Percentiles rank a stretch among this genome's conserved stretches.
Conservation (phyloP, 2,888 invertebrate species). For the Ceratothoa steindachneri region DNA sequence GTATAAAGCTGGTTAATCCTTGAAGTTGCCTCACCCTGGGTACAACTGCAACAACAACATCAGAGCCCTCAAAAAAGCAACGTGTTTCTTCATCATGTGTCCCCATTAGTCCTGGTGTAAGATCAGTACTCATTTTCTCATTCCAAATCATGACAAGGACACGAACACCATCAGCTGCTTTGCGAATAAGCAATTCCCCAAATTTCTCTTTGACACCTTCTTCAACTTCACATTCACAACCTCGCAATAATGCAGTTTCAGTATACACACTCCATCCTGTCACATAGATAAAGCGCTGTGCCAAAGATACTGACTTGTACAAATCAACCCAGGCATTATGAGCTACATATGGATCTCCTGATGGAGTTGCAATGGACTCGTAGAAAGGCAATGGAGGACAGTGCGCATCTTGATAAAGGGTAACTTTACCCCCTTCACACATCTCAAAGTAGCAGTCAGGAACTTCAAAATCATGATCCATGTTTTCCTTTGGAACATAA, state of each 20-base stretch:
- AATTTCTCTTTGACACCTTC: constrained; percentile 37
- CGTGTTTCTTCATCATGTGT: constrained; percentile 48
- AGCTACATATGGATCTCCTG: constrained; percentile 33
- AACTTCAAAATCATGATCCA: constrained; percentile 40
- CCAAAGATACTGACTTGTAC: constrained; percentile 38
- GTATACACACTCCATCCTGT: constrained; percentile 48
- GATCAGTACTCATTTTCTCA: constrained; percentile 47
- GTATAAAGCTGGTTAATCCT: constrained; percentile 34
- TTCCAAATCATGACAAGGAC: constrained; percentile 46
- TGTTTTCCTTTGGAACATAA: constrained; percentile 43
- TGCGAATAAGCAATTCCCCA: constrained; percentile 46
- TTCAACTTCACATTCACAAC: constrained; percentile 28
- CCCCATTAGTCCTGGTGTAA: constrained; percentile 47
- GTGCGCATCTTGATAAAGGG: constrained; percentile 47
- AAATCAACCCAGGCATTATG: constrained; percentile 47
- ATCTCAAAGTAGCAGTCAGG: constrained; percentile 46
- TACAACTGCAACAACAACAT: constrained; percentile 45
- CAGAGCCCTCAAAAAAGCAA: constrained; percentile 40
- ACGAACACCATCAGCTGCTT: constrained; percentile 47
- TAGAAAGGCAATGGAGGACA: constrained; percentile 41
- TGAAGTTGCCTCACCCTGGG: constrained; percentile 28
- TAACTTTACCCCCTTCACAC: constrained; percentile 34
- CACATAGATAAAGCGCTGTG: constrained; percentile 46
- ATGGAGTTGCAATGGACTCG: constrained; percentile 29
- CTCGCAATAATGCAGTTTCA: constrained; percentile 36